Evolutionary conservation across 2,888 invertebrate species (phyloP).

Genomic region (Erebia aethiops): DNA sequence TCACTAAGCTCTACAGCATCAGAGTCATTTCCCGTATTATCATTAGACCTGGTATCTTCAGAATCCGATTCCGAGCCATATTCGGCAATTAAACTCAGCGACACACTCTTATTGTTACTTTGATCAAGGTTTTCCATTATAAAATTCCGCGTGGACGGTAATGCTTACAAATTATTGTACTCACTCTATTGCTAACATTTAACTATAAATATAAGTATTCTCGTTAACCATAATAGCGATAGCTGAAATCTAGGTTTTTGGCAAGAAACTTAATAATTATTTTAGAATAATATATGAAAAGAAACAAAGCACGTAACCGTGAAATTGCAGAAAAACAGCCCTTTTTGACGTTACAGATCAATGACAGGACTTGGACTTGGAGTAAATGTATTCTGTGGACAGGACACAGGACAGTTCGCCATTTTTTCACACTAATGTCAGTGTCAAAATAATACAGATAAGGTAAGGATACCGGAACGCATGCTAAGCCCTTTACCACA

Average conservation of each 20-base stretch:
- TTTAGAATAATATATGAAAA: constrained; percentile 23
- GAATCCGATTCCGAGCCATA: constrained; percentile 78
- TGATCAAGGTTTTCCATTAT: constrained; percentile 74
- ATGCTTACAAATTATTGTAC: constrained; percentile 35
- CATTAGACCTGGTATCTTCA: constrained; percentile 64
- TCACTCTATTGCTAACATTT: constrained; percentile 20
- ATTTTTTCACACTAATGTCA: not conserved
- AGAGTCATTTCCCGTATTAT: constrained; percentile 63
- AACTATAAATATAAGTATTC: not conserved
- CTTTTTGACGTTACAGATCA: constrained; percentile 22
- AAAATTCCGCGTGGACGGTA: constrained; percentile 41
- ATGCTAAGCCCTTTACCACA: too few species aligned
- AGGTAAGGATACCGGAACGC: too few species aligned
- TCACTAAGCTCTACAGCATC: constrained; percentile 72
- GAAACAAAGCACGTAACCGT: constrained; percentile 42
- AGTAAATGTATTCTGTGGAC: too few species aligned
- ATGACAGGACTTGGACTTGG: too few species aligned
- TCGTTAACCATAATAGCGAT: not conserved
- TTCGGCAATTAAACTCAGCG: constrained; percentile 73
- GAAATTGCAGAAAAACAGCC: constrained; percentile 41
- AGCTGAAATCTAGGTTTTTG: constrained; percentile 21
- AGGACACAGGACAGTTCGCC: constrained; percentile 13
- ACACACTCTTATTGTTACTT: constrained; percentile 75
- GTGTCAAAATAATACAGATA: not conserved
- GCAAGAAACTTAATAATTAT: not conserved